A percentile compares a stretch with the other conserved stretches of the same genome.
Conservation (phyloP, 2,113 vertebrate genomes). For the Argyrosomus japonicus region DNA sequence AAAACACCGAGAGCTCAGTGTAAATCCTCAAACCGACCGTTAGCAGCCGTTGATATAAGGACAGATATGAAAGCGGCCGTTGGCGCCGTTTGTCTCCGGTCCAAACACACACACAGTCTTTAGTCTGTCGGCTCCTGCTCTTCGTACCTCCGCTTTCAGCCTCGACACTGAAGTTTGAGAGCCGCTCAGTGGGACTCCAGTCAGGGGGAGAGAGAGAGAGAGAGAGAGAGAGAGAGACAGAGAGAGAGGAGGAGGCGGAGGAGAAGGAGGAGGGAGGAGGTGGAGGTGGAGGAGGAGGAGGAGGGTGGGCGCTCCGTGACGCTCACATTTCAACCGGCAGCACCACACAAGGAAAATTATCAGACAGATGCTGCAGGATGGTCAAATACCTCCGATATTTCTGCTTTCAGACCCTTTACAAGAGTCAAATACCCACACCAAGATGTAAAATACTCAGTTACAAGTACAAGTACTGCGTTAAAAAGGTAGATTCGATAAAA, state of each 20-base stretch:
- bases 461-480: neutral
- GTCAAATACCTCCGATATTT: constrained; percentile 61
- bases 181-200: constrained; percentile 71
- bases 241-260: neutral
- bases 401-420: constrained; percentile 11
- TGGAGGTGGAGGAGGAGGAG: constrained; percentile 20
- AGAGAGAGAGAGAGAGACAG: neutral
- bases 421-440: neutral
- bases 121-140: constrained; percentile 47
- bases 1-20: constrained; percentile 23
- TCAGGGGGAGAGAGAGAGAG: constrained; percentile 42
- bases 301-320: constrained; percentile 63
- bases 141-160: constrained; percentile 61
- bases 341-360: constrained; percentile 75
- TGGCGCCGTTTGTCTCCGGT: neutral
- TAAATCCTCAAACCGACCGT: constrained; percentile 43
- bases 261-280: neutral
- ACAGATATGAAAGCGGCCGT: neutral
- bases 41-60: neutral
- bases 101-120: neutral
- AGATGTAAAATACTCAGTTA: neutral
- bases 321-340: constrained; percentile 72
- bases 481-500: neutral
- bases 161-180: constrained; percentile 73
- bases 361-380: constrained; percentile 68